Base-by-base conservation (phyloP, 2,797 vertebrate genomes). In the Babyrousa celebensis region DNA sequence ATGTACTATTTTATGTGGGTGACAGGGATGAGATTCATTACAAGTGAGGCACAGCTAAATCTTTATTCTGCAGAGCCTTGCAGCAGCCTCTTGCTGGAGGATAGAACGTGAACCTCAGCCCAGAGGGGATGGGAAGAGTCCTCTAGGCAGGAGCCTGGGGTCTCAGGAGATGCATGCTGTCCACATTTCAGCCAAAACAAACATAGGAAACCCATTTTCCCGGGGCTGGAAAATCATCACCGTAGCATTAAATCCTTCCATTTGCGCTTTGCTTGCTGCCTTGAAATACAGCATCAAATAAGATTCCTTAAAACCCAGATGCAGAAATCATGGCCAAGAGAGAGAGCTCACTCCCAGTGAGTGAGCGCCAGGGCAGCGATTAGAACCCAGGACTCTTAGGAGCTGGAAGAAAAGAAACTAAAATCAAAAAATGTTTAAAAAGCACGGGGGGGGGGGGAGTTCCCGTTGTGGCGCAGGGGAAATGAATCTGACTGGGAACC, bases 261-360 rank as follows among this genome's bases (percentile, higher is more conserved):
- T 14, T 94, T 86, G 43, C 72, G 67, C 25, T 25, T 23, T 68
- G 17, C 25, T 96, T 91, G 84, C 70, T 95, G 58, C 75, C 94
- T 95, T 96, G 56, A 84, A 32, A 12, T 21, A 67, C 9, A 79
- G 40, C 17, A 23, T 67, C 14, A 67, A 56, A 65, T 75, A 67
- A 93, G 82, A 70, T 58, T 72, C n/a, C 71, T 95, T 95, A 79
- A 92, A 92, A 85, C 95, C 79, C 60, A 77, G 32, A 52, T 20
- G 52, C 25, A 84, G 48, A 95, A 94, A 32, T 20, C 6, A 6
- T 43, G 63, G 29, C 10, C 17, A 78, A 85, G 68, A 72, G 32
- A 72, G 32, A 90, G 75, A 58, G 20, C 27, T 62, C 29, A 25
- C 29, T 40, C 15, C 60, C 1, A 4, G 27, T 16, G 3, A 58